Base-by-base conservation (phyloP, 2,113 vertebrate species). In the Salvelinus alpinus region DNA sequence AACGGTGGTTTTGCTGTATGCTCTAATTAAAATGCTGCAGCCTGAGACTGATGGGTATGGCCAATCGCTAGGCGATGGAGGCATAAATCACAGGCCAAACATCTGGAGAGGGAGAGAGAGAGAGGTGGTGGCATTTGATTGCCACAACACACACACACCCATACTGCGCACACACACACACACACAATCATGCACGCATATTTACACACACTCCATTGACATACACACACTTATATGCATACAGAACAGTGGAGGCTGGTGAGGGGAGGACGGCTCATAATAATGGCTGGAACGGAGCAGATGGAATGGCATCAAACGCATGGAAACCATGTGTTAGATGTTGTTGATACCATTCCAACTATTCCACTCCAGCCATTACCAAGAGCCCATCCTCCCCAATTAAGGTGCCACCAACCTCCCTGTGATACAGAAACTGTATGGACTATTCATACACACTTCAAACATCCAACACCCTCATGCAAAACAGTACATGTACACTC, bases 1-100 rank as follows among this genome's bases (percentile, higher is more conserved):
- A 77, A 74, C 27, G 13, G 64, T 22, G 51, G 51, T 24, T 31
- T 64, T 65, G 71, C 44, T 76, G 64, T 79, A 74, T 54, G 20
- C n/a, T 70, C 48, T 80, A 77, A 77, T 83, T 80, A 75, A 77
- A 80, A 77, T 68, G 67, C 71, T 73, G 75, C 64, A 57, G 80
- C 72, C 75, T 70, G 59, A 57, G 70, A 64, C 57, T 65, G n/a
- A 11, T 22, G 59, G n/a, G 7, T 9, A n/a, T 24, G 59, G 59
- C 59, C 59, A 60, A 72, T 44, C 25, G 48, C 34, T 9, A 20
- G 48, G 66, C 71, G 74, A 62, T 64, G 29, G 48, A 31, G 47
- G 31, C 68, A 83, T 80, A 65, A 77, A 83, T 83, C 75, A 74
- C 25, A 70, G 59, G 59, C 5, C 59, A 60, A 60, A 60, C 59